Evolutionary conservation across 2,113 vertebrate species (phyloP), one percentile per base, ranked within the genome.

Genomic region (Poeciliopsis retropinna): DNA sequence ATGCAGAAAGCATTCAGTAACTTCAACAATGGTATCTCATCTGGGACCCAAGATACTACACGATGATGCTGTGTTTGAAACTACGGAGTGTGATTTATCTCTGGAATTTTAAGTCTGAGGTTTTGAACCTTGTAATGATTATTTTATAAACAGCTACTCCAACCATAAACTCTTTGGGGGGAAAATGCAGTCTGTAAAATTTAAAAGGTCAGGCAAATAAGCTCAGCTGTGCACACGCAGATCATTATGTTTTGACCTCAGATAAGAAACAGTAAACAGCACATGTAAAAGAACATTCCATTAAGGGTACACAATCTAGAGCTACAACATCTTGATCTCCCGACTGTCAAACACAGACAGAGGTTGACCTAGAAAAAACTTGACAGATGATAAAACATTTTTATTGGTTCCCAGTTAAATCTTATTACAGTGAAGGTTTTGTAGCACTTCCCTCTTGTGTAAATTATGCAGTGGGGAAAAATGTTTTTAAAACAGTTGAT

Each of bases 241-340:
- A 29, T 31, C 5, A 25, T 22, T 27, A 6, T 4, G 3, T 37
- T 67, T 68, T 31, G 29, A 68, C 27, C 63, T 69, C 66, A 34
- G 14, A 32, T 34, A 41, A 37, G 27, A 15, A 14, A 7, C 12
- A 3, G 25, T 67, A 30, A 29, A 29, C 60, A 75, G 72, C 85
- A 67, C 75, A 70, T 25, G 65, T 64, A 60, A 77, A n/a, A 85
- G 67, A 63, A 81, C 68, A 77, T 81, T 75, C 78, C 83, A 85
- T 80, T 79, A 86, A 84, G 87, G 81, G 88, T 79, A 89, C 31
- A 67, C 69, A 84, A 81, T 85, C 74, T 81, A 80, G 62, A 87
- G 79, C 75, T 79, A 12, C 87, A 88, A 28, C 87, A 88, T 85
- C 80, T 79, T 82, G 79, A 85, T 66, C 83, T 85, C 89, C 88